Base-by-base conservation (phyloP, 1,140 invertebrate genomes). In the Venturia canescens region DNA sequence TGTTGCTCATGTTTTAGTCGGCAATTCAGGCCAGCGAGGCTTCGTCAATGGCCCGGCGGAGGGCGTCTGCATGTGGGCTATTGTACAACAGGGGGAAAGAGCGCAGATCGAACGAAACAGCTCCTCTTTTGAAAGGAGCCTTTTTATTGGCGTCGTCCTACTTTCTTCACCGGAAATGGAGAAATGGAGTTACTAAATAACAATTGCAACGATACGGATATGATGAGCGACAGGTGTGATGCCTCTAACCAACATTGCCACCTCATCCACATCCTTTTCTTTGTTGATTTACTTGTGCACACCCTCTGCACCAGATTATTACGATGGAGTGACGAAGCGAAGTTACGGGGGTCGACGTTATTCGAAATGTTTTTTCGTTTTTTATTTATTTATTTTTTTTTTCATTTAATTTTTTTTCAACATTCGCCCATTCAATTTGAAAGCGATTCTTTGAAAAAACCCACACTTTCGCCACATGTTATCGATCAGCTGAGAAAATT, bases 111-210 rank as follows among this genome's bases (percentile, higher is more conserved):
- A 80, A 21, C 29, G 53, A n/a, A 23, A 44, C n/a, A n/a, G n/a
- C n/a, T n/a, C 5, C 38, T 44, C 7, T 70, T 72, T 50, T 79
- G 66, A 84, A 84, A 82, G 79, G 38, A 31, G 31, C 26, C 71
- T 79, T 82, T 80, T 82, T 82, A 84, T 84, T 81, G 77, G 76
- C 81, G 53, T 63, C 13, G 81, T 67, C 80, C 80, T 79, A 82
- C 67, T 82, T 82, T 79, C 70, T 57, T 60, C 53, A 57, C 38
- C 76, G 80, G 76, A 82, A 69, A 69, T 69, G 66, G 66, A 69
- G 66, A 69, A 82, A 82, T 82, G 57, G 80, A 82, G 80, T 82
- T 82, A 75, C 80, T 78, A 82, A 80, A 78, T 82, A 82, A 82
- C 80, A 82, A 78, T 79, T 72, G 34, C 11, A 31, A 29, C 29